Evolutionary conservation across 2,888 invertebrate species (phyloP).

Genomic region (Agonum fuliginosum): DNA sequence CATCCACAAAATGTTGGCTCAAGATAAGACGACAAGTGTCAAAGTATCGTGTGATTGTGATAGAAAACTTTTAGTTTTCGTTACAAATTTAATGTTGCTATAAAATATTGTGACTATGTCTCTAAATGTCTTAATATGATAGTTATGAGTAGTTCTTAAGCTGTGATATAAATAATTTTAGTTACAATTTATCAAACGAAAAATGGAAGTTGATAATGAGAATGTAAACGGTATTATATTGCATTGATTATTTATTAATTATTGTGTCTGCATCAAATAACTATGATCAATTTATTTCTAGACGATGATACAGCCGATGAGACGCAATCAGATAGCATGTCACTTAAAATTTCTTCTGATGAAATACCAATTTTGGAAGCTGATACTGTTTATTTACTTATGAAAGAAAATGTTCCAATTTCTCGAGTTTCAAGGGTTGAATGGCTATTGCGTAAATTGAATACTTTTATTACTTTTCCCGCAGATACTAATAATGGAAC

Average conservation of each 20-base stretch:
- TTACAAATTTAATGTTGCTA: not conserved
- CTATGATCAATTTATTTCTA: not conserved
- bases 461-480: constrained; percentile 76
- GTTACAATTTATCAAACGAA: constrained; percentile 16
- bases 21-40: constrained; percentile 11
- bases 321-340: not conserved
- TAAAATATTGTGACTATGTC: not conserved
- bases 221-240: constrained; percentile 44
- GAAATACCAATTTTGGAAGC: constrained; percentile 73
- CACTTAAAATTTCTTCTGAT: constrained; percentile 3
- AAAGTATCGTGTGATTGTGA: constrained; percentile 36
- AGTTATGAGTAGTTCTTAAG: constrained; percentile 3
- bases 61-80: not conserved
- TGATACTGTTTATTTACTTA: constrained; percentile 79
- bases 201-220: constrained; percentile 45
- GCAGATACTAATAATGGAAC: constrained; percentile 66
- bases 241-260: constrained; percentile 10
- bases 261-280: not conserved
- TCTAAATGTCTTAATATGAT: constrained; percentile 16
- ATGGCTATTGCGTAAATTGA: constrained; percentile 83
- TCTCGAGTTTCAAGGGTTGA: constrained; percentile 83
- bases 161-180: constrained; percentile 21
- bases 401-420: constrained; percentile 82
- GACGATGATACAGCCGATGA: constrained; percentile 21
- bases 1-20: not conserved